Percentiles rank a stretch among this genome's conserved stretches.
These are phyloP conservation scores for Venturia canescens DNA, from an alignment of 1,140 invertebrate genomes.

Conservation along the genomic window DNA sequence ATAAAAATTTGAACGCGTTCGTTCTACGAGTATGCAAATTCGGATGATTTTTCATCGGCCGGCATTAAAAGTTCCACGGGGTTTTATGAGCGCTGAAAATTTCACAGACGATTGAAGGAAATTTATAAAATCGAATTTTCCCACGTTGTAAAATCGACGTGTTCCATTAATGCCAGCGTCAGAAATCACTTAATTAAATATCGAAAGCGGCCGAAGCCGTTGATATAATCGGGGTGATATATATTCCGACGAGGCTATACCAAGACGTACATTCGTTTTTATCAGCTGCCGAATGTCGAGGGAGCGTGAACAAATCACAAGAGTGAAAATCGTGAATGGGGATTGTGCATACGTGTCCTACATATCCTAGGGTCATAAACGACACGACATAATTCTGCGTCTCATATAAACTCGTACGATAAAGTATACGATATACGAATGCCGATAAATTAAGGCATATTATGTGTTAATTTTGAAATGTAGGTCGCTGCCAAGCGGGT, in stretches of 20 bases:
- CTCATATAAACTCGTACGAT: conserved; percentile 13
- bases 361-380: conserved; percentile 15
- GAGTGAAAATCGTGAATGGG: not conserved
- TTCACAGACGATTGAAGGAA: not conserved
- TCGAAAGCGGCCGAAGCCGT: not conserved
- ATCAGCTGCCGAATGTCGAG: conserved; percentile 1
- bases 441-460: not conserved
- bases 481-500: conserved; percentile 31
- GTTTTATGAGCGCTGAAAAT: too few species aligned
- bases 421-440: conserved; percentile 14
- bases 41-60: too few species aligned
- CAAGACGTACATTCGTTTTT: not conserved
- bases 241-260: conserved; percentile 11
- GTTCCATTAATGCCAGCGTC: not conserved
- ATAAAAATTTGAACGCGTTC: too few species aligned
- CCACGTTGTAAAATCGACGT: not conserved
- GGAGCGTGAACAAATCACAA: not conserved
- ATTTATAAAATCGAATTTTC: not conserved
- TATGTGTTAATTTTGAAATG: conserved; percentile 9
- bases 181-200: not conserved
- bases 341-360: conserved; percentile 11
- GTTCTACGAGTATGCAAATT: too few species aligned
- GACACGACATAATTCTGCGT: conserved; percentile 24
- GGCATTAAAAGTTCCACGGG: too few species aligned
- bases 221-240: not conserved